Evolutionary conservation across 2,888 invertebrate species (phyloP).

Genomic region (Mesodorylaimus sp.): DNA sequence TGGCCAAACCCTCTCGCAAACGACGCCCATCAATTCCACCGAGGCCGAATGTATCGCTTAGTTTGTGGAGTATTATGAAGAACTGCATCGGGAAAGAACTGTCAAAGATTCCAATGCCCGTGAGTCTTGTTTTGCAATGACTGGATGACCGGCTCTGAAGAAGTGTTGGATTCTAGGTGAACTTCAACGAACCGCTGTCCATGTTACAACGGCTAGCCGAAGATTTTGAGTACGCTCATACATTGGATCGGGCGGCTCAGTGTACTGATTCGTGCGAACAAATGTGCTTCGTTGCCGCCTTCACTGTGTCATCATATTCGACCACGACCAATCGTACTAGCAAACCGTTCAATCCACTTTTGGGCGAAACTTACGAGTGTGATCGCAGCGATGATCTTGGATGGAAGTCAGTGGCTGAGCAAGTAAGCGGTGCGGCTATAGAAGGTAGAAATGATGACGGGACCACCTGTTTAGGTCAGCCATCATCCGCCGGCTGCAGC

Average conservation of each 20-base stretch:
- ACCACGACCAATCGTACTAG: conserved; percentile 51
- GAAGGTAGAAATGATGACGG: background rate
- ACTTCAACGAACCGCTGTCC: conserved; percentile 91
- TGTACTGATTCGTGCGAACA: conserved; percentile 15
- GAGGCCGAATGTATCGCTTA: conserved; percentile 66
- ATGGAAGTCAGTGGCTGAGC: conserved; percentile 84
- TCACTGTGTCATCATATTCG: conserved; percentile 51
- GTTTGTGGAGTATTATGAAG: conserved; percentile 98
- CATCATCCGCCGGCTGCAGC: conserved; percentile 98
- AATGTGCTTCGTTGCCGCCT: conserved; percentile 54
- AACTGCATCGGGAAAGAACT: conserved; percentile 98
- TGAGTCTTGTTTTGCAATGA: conserved; percentile 22
- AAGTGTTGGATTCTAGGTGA: conserved; percentile 17
- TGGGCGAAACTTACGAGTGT: conserved; percentile 90
- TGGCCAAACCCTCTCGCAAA: conserved; percentile 22
- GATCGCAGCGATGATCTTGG: conserved; percentile 85
- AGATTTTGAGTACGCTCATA: conserved; percentile 85
- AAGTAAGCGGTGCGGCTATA: conserved; percentile 39
- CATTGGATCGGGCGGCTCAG: conserved; percentile 69
- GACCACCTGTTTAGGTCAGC: conserved; percentile 45
- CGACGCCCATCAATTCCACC: conserved; percentile 67
- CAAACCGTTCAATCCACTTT: conserved; percentile 87
- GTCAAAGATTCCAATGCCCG: conserved; percentile 98
- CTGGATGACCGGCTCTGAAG: background rate
- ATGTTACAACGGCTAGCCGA: conserved; percentile 94